Percentiles rank a stretch among this genome's conserved stretches.
Evolutionary conservation across 2,113 vertebrate genomes (phyloP).

Genomic region (Sorex fumeus): DNA sequence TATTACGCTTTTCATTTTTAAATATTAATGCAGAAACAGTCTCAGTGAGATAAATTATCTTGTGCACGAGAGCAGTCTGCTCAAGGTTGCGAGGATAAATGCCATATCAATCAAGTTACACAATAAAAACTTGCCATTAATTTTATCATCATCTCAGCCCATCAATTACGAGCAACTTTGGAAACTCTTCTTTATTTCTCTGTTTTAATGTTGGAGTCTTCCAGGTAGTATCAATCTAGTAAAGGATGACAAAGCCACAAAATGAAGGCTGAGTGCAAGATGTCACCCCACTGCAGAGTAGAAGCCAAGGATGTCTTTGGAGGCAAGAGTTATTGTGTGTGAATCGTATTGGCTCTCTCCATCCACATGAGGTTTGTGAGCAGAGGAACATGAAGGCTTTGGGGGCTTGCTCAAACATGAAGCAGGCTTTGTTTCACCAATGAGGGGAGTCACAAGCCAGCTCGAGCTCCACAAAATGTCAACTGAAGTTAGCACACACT

Average conservation of each 20-base stretch:
- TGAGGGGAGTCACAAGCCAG: background rate
- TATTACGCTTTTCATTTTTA: constrained; percentile 86
- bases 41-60: constrained; percentile 85
- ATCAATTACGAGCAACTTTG: constrained; percentile 77
- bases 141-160: constrained; percentile 76
- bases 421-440: background rate
- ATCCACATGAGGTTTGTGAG: background rate
- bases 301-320: background rate
- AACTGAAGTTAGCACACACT: background rate
- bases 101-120: constrained; percentile 82
- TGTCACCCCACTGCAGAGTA: background rate
- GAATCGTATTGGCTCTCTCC: background rate
- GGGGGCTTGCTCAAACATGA: background rate
- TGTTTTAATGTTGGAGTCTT: constrained; percentile 42
- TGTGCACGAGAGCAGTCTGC: constrained; percentile 82
- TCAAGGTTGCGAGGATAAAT: constrained; percentile 80
- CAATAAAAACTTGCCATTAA: constrained; percentile 81
- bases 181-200: constrained; percentile 70
- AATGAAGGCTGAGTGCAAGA: background rate
- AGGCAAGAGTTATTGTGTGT: background rate
- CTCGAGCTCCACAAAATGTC: background rate
- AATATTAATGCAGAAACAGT: constrained; percentile 84
- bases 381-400: background rate
- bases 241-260: background rate
- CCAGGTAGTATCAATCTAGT: background rate